Percentiles rank a stretch among this genome's conserved stretches.
phyloP scores from a whole-genome alignment of 2,113 vertebrate genomes.

The Sorex araneus region DNA sequence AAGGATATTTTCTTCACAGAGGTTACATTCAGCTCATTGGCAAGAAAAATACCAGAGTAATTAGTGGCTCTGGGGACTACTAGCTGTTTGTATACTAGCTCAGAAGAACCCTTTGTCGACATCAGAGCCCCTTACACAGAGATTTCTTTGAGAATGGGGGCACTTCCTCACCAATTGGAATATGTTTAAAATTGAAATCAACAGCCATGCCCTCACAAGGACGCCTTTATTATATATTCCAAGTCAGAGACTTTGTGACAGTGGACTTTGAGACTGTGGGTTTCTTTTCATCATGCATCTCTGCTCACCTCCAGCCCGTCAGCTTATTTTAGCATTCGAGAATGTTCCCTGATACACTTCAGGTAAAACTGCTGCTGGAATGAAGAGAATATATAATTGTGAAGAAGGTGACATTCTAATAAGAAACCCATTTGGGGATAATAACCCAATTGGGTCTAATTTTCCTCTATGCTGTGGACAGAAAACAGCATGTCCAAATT shows the following conservation, averaged over 20 bases:
- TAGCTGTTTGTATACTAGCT: slow-evolving; percentile 67
- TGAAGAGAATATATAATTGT: not conserved
- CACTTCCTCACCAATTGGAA: slow-evolving; percentile 41
- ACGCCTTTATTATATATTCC: not conserved
- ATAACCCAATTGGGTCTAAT: slow-evolving; percentile 54
- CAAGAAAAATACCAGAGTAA: slow-evolving; percentile 68
- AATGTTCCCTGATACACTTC: slow-evolving; percentile 19
- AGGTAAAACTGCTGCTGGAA: slow-evolving; percentile 21
- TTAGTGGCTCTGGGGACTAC: slow-evolving; percentile 60
- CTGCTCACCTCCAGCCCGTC: slow-evolving; percentile 13
- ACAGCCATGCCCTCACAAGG: slow-evolving; percentile 26
- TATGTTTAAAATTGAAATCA: slow-evolving; percentile 34
- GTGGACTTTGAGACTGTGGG: not conserved
- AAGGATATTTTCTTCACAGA: slow-evolving; percentile 54
- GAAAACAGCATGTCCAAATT: slow-evolving; percentile 46
- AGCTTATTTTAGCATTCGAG: slow-evolving; percentile 50
- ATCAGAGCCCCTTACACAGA: slow-evolving; percentile 3
- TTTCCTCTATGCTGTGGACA: slow-evolving; percentile 9
- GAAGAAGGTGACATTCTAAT: slow-evolving; percentile 54
- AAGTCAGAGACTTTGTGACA: not conserved
- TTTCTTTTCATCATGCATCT: slow-evolving; percentile 35
- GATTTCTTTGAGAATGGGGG: slow-evolving; percentile 54
- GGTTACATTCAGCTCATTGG: slow-evolving; percentile 68
- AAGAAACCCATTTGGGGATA: slow-evolving; percentile 46
- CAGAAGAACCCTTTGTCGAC: slow-evolving; percentile 44